Base-by-base conservation (phyloP, 2,888 invertebrate species). In the Thecocarcelia acutangulata region DNA sequence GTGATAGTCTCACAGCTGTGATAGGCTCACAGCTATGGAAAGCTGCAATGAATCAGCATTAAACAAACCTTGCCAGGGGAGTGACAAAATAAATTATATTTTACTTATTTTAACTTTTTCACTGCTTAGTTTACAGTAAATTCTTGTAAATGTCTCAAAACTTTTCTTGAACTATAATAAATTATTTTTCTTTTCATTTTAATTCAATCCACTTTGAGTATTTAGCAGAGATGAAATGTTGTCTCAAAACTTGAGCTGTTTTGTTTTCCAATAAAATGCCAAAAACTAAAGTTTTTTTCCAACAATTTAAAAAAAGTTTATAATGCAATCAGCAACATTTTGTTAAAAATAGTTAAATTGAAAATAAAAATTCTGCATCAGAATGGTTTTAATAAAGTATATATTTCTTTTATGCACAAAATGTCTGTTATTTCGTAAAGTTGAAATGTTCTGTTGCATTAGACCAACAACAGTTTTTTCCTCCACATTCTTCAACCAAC, bases 301-400 rank as follows among this genome's bases (percentile, higher is more conserved):
- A 15, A 1, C 46, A 17, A 64, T 74, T 74, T n/a, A 13, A 1
- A 33, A 19, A 33, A 66, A 59, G 40, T 75, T 66, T 66, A 15
- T 33, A 50, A 75, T 58, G 59, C 48, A 66, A 75, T 66, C 66
- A 66, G 58, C n/a, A 58, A 42, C n/a, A 66, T 75, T 58, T 66
- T 58, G 17, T 17, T 19, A 11, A 15, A 50, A 59, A 50, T 15
- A 24, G 52, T 42, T 17, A 50, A 66, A 75, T 68, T 58, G 75
- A 59, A 66, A 56, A 64, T 19, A 58, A 42, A 46, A 37, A 37
- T 40, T 37, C 21, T 15, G 48, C 37, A 56, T 37, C 66, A 37
- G 50, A 59, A 33, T 70, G 37, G 11, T 15, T 15, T 48, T 37
- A 46, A 24, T 28, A 5, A 15, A 61, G 5, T n/a, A 5, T 58